A percentile compares a stretch with the other conserved stretches of the same genome.
Conservation (phyloP, 1,140 invertebrate species). For the Maniola jurtina region DNA sequence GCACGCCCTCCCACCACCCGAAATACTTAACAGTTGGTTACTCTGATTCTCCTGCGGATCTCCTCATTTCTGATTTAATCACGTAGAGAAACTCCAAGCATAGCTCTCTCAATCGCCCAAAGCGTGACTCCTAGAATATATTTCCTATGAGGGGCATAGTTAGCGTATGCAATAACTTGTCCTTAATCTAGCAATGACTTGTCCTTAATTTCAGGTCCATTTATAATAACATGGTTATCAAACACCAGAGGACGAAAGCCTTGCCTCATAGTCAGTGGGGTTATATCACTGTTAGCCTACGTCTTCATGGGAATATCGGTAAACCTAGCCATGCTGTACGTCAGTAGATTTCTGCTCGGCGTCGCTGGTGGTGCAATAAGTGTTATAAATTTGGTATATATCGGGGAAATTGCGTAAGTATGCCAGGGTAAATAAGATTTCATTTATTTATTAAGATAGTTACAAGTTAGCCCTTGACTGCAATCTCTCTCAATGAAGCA, state of each 20-base stretch:
- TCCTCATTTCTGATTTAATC: conserved; percentile 13
- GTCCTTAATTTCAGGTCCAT: conserved; percentile 29
- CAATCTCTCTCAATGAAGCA: background rate
- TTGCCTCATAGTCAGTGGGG: conserved; percentile 18
- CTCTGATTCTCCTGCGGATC: conserved; percentile 17
- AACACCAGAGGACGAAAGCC: conserved; percentile 35
- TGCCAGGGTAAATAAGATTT: background rate
- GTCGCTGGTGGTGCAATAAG: background rate
- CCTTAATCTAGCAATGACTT: no score
- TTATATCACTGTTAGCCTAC: conserved; percentile 12
- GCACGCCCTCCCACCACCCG: no score
- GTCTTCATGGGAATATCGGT: conserved; percentile 14
- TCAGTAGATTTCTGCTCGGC: background rate
- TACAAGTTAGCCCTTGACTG: background rate
- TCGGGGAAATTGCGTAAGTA: conserved; percentile 1
- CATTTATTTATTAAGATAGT: background rate
- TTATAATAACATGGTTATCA: conserved; percentile 30
- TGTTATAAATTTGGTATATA: background rate
- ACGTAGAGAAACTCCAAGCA: no score
- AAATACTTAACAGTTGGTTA: no score
- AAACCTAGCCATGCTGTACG: background rate
- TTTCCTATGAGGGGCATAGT: no score
- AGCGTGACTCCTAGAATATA: no score
- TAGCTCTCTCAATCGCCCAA: no score
- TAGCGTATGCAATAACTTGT: no score